Evolutionary conservation across 92 coral and sea anemone species (phyloP), one percentile per base, ranked within the genome.

Genomic region (Montipora capitata): DNA sequence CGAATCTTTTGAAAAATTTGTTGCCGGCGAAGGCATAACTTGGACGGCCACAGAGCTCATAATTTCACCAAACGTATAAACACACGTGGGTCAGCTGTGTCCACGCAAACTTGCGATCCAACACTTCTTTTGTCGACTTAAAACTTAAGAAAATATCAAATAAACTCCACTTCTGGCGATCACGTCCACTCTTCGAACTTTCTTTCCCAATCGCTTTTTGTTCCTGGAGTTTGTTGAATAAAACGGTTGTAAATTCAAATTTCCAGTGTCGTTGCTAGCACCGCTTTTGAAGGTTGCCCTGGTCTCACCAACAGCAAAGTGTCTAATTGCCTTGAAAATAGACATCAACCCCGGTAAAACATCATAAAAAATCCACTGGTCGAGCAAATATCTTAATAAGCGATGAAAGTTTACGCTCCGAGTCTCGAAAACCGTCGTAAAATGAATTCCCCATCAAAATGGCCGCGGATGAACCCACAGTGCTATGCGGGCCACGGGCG

Each of bases 1-100:
- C 68, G 94, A 87, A 72, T 88, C 91, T 79, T 96, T 92, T 62
- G 98, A 96, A 81, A 93, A 96, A 7, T 67, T 80, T 59, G 90
- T 91, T 2, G 80, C 88, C 42, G 86, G 91, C 59, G 92, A 84
- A 17, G 95, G 89, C 92, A 95, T 93, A 11, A 88, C 91, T 63
- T 93, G 89, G 10, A 85, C 89, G 10, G 81, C 82, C 2, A 85
- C 89, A 2, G 89, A 85, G 35, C 82, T 75, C 89, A 85, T 85
- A 27, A 27, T 64, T 62, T 20, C 4, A 5, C 56, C 66, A 6
- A 12, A 61, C 64, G 64, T 61, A 61, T 0, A 61, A 44, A 65
- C 88, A 65, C 88, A 70, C 79, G 78, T 80, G 85, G 85, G 76
- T 11, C 27, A 41, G 8, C 17, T 17, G 74, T 65, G 5, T 17